A percentile compares a stretch with the other conserved stretches of the same genome.
phyloP scores from a whole-genome alignment of 2,888 invertebrate genomes.

The Crepidodera aurea region DNA sequence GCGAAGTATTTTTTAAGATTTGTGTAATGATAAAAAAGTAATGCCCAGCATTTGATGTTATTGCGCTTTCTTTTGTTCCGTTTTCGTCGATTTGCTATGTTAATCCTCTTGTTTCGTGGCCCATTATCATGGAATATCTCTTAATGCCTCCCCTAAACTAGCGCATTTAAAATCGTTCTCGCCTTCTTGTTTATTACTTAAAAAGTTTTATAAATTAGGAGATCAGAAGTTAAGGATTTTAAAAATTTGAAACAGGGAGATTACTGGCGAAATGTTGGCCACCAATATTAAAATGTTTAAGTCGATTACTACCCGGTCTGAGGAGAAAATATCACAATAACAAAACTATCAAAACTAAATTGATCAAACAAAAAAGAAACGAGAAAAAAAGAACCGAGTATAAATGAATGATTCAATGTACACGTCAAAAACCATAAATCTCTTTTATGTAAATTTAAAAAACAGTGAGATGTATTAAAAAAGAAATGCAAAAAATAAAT shows the following conservation, averaged over 20 bases:
- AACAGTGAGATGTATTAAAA: too few relatives aligned
- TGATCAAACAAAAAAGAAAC: too few relatives aligned
- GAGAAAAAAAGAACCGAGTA: too few relatives aligned
- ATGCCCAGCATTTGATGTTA: conserved; percentile 55
- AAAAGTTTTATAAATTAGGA: conserved; percentile 9
- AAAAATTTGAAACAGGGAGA: neutral
- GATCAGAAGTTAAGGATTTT: neutral
- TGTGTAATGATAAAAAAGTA: conserved; percentile 9
- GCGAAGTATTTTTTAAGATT: conserved; percentile 11
- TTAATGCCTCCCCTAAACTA: conserved; percentile 56
- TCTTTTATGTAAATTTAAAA: too few relatives aligned
- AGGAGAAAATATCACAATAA: too few relatives aligned
- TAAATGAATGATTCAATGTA: too few relatives aligned
- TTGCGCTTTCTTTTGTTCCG: conserved; percentile 55
- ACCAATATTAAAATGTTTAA: too few relatives aligned
- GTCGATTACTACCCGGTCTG: too few relatives aligned
- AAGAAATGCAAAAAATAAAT: too few relatives aligned
- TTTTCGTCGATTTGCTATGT: conserved; percentile 60
- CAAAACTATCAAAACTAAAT: too few relatives aligned
- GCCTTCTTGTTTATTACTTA: conserved; percentile 12
- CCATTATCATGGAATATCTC: conserved; percentile 58
- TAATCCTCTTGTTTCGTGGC: conserved; percentile 59
- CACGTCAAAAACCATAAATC: too few relatives aligned
- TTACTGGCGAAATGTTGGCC: neutral
- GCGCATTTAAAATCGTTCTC: conserved; percentile 53